Evolutionary conservation across 2,797 vertebrate genomes (phyloP), one percentile per base, ranked within the genome.

Genomic region (Pipistrellus nathusii): DNA sequence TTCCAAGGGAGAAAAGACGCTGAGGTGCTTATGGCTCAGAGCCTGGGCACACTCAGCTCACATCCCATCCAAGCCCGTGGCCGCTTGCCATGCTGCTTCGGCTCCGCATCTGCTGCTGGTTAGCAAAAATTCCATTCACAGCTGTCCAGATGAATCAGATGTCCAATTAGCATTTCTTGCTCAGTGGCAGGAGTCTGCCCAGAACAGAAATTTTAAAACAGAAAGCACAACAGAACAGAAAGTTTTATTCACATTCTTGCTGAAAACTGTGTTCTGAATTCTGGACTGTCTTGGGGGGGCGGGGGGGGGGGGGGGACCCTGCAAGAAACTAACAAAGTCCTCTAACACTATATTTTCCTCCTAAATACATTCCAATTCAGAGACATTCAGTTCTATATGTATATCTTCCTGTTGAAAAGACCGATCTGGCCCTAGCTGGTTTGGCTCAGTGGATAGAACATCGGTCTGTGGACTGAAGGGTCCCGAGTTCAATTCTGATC

Each of bases 111-210:
- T 97, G 97, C 84, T 92, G 23, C 94, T 96, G 97, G 90, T 97
- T 96, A 97, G 92, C 83, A 77, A 80, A 88, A 97, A 95, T 88
- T 97, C 92, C 68, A 94, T 38, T 95, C 93, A 93, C 92, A 98
- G 93, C 94, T 96, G 94, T 97, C 94, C 96, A 97, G 97, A 97
- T 95, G 95, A 96, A 96, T 92, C 93, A 86, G 72, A 91, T 95
- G 94, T 97, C 95, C 96, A 97, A 97, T 97, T 97, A 97, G 95
- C 95, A 96, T 97, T 96, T 94, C 90, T 81, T 86, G n/a, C 88
- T 93, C 85, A 53, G 93, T 95, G 95, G 93, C 94, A 96, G 93
- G 75, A 96, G 86, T 96, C 94, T 91, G 71, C 95, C 95, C 93
- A 96, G 93, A 94, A 96, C 87, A 92, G 94, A 96, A 93, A 85